Evolutionary conservation across 2,797 vertebrate species (phyloP), one percentile per base, ranked within the genome.

Genomic region (Falco biarmicus): DNA sequence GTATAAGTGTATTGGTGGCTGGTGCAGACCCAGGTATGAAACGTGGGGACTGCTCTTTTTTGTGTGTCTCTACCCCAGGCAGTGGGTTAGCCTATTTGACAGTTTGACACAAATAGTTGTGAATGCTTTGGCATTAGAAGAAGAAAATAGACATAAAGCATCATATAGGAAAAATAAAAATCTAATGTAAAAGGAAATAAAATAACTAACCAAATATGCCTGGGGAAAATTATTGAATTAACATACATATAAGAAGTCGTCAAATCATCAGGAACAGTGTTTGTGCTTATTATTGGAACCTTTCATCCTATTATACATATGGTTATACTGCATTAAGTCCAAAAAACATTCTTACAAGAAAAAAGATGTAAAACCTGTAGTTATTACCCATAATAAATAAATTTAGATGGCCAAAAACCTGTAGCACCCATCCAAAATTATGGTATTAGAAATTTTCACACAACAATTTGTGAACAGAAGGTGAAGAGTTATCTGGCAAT

Each of bases 131-230:
- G 34, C 26, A 61, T 73, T 43, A 70, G 34, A 60, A 57, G n/a
- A 6, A 82, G 19, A 21, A 94, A 76, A 68, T 0, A 68, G 53
- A 64, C 61, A 78, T 71, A 68, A 84, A 81, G 34, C 4, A 63
- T 37, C 41, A 28, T 5, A 39, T 3, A 59, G 20, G 13, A 65
- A 84, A 75, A 84, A 69, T 22, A 94, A 76, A 71, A 75, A 81
- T 28, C 37, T 69, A 32, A 32, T 37, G 32, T 8, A 90, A 87
- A 82, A 90, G 43, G 79, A 91, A 94, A 93, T 71, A 94, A 88
- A 94, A 51, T 70, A 75, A 88, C 51, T 54, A 79, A 59, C 47
- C 76, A 70, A 65, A 51, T 56, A 64, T 60, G 71, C 56, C 76
- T 10, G 5, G 39, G 66, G 34, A n/a, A 94, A 95, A 66, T 80